Evolutionary conservation across 1,140 invertebrate species (phyloP), one percentile per base, ranked within the genome.

Genomic region (Homarus americanus): DNA sequence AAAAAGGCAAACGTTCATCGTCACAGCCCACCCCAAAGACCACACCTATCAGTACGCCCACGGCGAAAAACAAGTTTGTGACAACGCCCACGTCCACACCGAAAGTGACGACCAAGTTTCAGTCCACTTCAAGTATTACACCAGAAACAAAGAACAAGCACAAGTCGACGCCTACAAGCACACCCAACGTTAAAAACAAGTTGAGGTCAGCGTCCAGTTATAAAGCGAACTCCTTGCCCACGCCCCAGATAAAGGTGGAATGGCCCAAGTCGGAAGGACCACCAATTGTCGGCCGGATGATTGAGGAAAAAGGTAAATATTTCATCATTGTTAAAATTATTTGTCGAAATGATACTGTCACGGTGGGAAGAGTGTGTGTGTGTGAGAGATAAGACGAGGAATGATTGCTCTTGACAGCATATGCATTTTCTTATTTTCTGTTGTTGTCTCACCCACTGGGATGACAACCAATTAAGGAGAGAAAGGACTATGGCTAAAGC

Each of bases 401-500:
- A n/a, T n/a, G n/a, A n/a, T n/a, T n/a, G n/a, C n/a, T n/a, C n/a
- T n/a, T n/a, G n/a, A n/a, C n/a, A n/a, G n/a, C n/a, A n/a, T n/a
- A n/a, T n/a, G n/a, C n/a, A n/a, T n/a, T n/a, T n/a, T n/a, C n/a
- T n/a, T n/a, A n/a, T n/a, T 49, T 49, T 49, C 0, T 49, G 15
- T 1, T 15, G 44, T 10, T 49, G 44, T 10, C 44, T 49, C 9
- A 49, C 44, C 15, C 15, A 15, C 15, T 49, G 7, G 44, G 44
- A 49, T 49, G 44, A 49, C n/a, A n/a, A n/a, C n/a, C n/a, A n/a
- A n/a, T n/a, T 75, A 75, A 75, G 72, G 72, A 40, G 75, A 76
- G 75, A 76, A 76, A 76, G 75, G 75, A 40, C 44, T 49, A 15
- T 15, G 44, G 15, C 44, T 49, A 10, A 15, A 15, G 44, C 44